Percentiles rank a stretch among this genome's conserved stretches.
These are phyloP conservation scores for Polyommatus icarus DNA, from an alignment of 2,888 invertebrate species.

Conservation along the genomic window DNA sequence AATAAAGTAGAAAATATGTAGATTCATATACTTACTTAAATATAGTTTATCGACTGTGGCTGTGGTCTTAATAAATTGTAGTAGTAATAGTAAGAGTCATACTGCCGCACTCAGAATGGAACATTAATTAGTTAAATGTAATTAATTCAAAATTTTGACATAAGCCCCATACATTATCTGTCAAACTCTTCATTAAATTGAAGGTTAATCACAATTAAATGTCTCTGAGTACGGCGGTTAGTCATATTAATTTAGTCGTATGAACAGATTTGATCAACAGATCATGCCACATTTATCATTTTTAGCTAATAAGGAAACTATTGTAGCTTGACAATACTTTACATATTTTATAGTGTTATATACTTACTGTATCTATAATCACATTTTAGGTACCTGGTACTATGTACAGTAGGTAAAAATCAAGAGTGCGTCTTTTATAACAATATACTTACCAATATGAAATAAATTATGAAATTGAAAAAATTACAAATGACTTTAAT, in stretches of 20 bases:
- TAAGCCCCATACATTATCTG: too few species aligned
- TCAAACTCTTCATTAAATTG: too few species aligned
- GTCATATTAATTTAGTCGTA: slow-evolving; percentile 46
- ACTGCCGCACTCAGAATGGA: too few species aligned
- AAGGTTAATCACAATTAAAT: too few species aligned
- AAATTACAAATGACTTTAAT: background rate
- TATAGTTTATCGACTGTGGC: slow-evolving; percentile 61
- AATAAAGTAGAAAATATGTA: background rate
- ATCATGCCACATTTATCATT: slow-evolving; percentile 23
- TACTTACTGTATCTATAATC: background rate
- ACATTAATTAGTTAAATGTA: too few species aligned
- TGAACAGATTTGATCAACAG: background rate
- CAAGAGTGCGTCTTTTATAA: background rate
- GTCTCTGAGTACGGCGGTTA: too few species aligned
- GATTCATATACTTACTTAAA: background rate
- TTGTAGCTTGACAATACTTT: background rate
- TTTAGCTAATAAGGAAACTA: background rate
- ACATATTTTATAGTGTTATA: background rate
- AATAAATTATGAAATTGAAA: background rate
- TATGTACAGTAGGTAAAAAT: background rate
- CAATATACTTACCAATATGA: background rate
- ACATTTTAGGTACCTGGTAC: background rate
- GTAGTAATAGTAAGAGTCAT: slow-evolving; percentile 58
- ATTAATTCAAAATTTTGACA: too few species aligned
- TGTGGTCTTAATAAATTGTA: slow-evolving; percentile 59